Percentiles rank a stretch among this genome's conserved stretches.
phyloP scores from a whole-genome alignment of 92 coral and sea anemone species.

The Epizoanthus illoricatus region DNA sequence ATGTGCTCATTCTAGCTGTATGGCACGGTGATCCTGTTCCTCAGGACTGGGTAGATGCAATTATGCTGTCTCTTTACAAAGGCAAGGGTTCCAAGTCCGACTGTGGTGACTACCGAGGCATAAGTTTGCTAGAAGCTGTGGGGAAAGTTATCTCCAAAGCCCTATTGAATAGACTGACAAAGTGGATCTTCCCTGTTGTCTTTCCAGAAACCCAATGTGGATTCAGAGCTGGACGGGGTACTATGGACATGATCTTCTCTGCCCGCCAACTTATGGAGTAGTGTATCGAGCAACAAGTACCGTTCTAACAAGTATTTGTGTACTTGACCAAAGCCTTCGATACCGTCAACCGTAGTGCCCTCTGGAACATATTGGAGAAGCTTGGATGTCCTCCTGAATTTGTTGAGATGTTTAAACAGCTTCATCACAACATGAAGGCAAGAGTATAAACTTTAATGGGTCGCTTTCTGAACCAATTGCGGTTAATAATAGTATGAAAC shows the following conservation, averaged over 20 bases:
- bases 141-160: constrained; percentile 21
- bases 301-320: constrained; percentile 1
- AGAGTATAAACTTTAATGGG: constrained; percentile 3
- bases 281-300: constrained; percentile 15
- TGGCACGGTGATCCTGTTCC: constrained; percentile 15
- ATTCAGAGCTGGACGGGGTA: constrained; percentile 10
- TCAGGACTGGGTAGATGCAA: constrained; percentile 25
- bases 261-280: constrained; percentile 31
- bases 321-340: constrained; percentile 23
- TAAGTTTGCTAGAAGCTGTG: not conserved
- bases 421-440: constrained; percentile 39
- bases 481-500: constrained; percentile 37
- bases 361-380: not conserved
- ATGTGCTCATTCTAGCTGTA: not conserved
- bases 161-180: constrained; percentile 1
- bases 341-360: constrained; percentile 1
- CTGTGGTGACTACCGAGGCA: constrained; percentile 40
- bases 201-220: constrained; percentile 30
- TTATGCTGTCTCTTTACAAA: constrained; percentile 12
- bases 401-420: constrained; percentile 10
- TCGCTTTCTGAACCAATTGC: constrained; percentile 11
- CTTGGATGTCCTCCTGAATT: constrained; percentile 15
- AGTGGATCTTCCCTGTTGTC: not conserved
- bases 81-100: constrained; percentile 3
- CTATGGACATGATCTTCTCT: constrained; percentile 24